Conservation (phyloP, 1,140 invertebrate genomes). For the Rhysida immarginata region DNA sequence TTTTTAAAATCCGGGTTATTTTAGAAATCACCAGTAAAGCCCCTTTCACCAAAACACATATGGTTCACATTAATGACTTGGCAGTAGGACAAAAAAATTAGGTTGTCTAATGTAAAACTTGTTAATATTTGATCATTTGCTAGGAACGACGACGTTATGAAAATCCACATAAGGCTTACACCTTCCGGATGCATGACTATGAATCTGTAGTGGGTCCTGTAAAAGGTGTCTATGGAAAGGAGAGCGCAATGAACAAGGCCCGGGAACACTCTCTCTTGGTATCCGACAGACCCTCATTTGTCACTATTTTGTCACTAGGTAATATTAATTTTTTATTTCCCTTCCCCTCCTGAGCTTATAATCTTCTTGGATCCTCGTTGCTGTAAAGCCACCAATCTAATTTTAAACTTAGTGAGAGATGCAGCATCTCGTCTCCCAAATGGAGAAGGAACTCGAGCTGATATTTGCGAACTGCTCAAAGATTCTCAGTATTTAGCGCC, state of each 20-base stretch:
- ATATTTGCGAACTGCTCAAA: conserved; percentile 68
- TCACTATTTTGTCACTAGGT: conserved; percentile 71
- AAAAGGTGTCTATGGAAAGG: conserved; percentile 49
- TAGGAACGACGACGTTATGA: conserved; percentile 56
- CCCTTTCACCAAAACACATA: too few relatives aligned
- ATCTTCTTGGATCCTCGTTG: too few relatives aligned
- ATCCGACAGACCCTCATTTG: conserved; percentile 71
- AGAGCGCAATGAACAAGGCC: conserved; percentile 43
- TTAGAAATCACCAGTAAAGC: too few relatives aligned
- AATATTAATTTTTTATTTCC: conserved; percentile 13
- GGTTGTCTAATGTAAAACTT: too few relatives aligned
- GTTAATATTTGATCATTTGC: too few relatives aligned
- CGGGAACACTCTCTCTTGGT: conserved; percentile 69
- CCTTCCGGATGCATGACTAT: conserved; percentile 67
- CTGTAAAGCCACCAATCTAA: not conserved
- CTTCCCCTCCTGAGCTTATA: too few relatives aligned
- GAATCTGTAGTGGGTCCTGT: conserved; percentile 77
- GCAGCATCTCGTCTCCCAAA: conserved; percentile 82
- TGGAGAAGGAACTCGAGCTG: conserved; percentile 78
- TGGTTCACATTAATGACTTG: too few relatives aligned
- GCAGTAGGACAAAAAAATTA: too few relatives aligned
- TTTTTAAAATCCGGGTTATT: too few relatives aligned
- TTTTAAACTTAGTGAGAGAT: conserved; percentile 39
- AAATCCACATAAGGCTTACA: conserved; percentile 70
- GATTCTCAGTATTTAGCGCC: conserved; percentile 70